These are phyloP conservation scores for Torymus auratus DNA, from an alignment of 2,888 invertebrate genomes.

Conservation along the genomic window DNA sequence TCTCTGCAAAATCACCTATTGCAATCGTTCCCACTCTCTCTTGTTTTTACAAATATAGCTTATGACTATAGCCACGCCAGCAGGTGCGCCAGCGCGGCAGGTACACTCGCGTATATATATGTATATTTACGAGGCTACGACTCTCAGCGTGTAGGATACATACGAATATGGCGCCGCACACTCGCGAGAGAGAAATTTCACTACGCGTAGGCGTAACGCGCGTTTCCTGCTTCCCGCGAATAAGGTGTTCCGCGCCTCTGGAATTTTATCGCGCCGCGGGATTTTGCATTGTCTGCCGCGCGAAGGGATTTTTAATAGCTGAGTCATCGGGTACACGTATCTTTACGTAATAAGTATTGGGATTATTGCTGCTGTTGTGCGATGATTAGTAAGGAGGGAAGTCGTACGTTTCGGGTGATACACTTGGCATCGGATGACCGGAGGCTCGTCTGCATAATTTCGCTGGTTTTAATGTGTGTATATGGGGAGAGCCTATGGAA, in stretches of 20 bases:
- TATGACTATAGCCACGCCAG: background rate
- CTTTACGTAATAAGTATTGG: slow-evolving; percentile 31
- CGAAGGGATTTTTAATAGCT: background rate
- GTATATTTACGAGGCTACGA: slow-evolving; percentile 52
- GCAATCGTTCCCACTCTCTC: too few relatives aligned
- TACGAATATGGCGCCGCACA: slow-evolving; percentile 46
- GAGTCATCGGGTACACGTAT: slow-evolving; percentile 2
- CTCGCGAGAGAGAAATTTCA: slow-evolving; percentile 27
- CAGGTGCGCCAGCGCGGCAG: slow-evolving; percentile 46
- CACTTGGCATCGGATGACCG: too few relatives aligned
- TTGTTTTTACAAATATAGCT: too few relatives aligned
- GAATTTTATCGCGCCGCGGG: background rate
- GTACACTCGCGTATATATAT: slow-evolving; percentile 15
- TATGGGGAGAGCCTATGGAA: too few relatives aligned
- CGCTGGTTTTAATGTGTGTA: too few relatives aligned
- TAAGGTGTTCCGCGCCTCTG: background rate
- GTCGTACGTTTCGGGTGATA: background rate
- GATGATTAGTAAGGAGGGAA: slow-evolving; percentile 26
- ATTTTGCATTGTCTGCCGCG: slow-evolving; percentile 10
- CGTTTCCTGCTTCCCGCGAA: slow-evolving; percentile 53
- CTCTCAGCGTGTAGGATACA: background rate
- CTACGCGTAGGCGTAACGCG: slow-evolving; percentile 38
- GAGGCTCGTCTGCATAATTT: too few relatives aligned
- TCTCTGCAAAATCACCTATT: too few relatives aligned
- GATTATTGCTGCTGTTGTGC: background rate